Percentiles rank a stretch among this genome's conserved stretches.
These are phyloP conservation scores for Ammodytes dubius DNA, from an alignment of 2,113 vertebrate genomes.

Conservation along the genomic window DNA sequence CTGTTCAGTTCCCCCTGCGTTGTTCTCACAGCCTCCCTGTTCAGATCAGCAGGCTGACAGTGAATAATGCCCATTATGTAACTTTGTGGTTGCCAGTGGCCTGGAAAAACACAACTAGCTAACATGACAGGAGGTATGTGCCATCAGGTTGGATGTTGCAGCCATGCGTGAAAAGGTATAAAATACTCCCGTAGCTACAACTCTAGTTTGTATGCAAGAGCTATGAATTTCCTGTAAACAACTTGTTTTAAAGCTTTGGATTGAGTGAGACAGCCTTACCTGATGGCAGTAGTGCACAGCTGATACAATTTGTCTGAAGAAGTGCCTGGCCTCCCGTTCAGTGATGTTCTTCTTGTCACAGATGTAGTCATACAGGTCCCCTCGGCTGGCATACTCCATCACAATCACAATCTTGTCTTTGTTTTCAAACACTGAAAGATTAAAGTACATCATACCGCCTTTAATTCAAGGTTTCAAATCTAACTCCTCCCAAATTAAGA, in stretches of 20 bases:
- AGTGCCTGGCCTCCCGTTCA: constrained; percentile 90
- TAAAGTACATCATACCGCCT: not conserved
- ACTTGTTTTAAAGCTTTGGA: not conserved
- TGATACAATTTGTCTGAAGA: constrained; percentile 96
- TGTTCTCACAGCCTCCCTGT: constrained; percentile 61
- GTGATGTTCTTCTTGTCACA: constrained; percentile 88
- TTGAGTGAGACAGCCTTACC: constrained; percentile 74
- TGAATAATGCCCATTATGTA: constrained; percentile 74
- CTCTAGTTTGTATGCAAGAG: not conserved
- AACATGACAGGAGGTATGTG: constrained; percentile 25
- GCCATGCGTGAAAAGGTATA: not conserved
- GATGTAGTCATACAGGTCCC: constrained; percentile 96
- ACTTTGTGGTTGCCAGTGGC: constrained; percentile 51
- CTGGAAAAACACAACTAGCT: constrained; percentile 34
- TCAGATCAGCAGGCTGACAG: constrained; percentile 49
- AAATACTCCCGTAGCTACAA: not conserved
- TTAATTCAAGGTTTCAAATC: constrained; percentile 17
- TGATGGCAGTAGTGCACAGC: constrained; percentile 95
- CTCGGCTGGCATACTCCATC: constrained; percentile 96
- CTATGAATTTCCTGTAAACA: not conserved
- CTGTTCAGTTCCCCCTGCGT: constrained; percentile 64
- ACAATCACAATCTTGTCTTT: constrained; percentile 98
- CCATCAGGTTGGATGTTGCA: constrained; percentile 12
- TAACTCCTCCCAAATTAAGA: not conserved
- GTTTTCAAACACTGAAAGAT: constrained; percentile 93